Percentiles rank a stretch among this genome's conserved stretches.
phyloP scores from a whole-genome alignment of 2,888 invertebrate genomes.

The Cephus sareptanus region DNA sequence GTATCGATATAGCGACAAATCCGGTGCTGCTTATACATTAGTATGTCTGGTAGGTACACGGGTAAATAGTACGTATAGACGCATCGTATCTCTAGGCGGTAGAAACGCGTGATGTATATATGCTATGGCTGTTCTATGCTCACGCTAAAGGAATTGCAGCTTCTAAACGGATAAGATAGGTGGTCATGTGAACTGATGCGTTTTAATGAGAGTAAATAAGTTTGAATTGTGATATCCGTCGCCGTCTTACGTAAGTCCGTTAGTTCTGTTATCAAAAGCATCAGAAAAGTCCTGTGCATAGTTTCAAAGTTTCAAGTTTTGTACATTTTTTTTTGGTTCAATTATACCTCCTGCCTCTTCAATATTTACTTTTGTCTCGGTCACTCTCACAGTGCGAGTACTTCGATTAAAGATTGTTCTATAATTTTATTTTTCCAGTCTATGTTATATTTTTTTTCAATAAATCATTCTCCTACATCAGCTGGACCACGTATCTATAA shows the following conservation, averaged over 20 bases:
- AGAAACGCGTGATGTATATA: neutral
- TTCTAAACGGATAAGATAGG: neutral
- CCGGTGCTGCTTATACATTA: neutral
- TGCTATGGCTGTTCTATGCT: neutral
- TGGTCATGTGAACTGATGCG: neutral
- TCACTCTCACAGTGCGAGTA: too few relatives aligned
- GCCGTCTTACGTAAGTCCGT: neutral
- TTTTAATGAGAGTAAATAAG: constrained; percentile 1
- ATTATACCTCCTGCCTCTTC: too few relatives aligned
- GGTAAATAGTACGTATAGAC: neutral
- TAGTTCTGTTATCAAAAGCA: neutral
- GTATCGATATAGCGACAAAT: neutral
- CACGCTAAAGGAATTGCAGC: neutral
- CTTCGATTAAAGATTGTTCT: too few relatives aligned
- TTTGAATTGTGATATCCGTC: neutral
- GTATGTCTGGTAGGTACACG: neutral
- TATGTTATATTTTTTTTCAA: neutral
- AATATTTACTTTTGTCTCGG: too few relatives aligned
- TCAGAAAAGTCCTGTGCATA: neutral
- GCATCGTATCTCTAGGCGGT: neutral
- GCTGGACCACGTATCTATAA: neutral
- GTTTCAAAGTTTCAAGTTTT: neutral
- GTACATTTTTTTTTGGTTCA: too few relatives aligned
- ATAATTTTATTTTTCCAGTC: too few relatives aligned
- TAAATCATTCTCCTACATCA: neutral